phyloP scores from a whole-genome alignment of 2,888 invertebrate genomes.

The Athalia rosae region DNA sequence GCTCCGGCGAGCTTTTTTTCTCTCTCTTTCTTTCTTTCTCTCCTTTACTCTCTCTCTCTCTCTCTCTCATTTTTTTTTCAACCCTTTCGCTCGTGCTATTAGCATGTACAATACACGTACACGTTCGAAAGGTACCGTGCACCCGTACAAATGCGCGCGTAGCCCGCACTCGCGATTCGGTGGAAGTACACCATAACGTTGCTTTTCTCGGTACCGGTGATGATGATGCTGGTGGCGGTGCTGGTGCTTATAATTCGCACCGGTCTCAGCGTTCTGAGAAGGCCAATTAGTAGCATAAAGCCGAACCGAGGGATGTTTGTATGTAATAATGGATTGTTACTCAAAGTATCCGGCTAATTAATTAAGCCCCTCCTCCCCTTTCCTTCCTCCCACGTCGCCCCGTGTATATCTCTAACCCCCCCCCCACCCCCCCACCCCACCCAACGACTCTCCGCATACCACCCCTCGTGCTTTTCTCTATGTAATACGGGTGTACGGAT shows the following conservation, averaged over 20 bases:
- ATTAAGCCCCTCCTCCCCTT: constrained; percentile 69
- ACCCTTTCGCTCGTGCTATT: constrained; percentile 4
- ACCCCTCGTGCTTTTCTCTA: constrained; percentile 36
- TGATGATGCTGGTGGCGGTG: constrained; percentile 12
- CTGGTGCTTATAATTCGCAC: constrained; percentile 71
- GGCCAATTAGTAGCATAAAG: constrained; percentile 74
- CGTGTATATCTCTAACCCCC: constrained; percentile 50
- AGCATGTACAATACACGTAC: constrained; percentile 5
- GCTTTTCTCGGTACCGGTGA: neutral
- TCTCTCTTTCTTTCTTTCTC: constrained; percentile 28
- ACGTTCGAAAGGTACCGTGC: neutral
- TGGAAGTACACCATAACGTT: neutral
- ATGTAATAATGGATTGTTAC: constrained; percentile 74
- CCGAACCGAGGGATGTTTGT: constrained; percentile 69
- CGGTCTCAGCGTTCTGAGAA: constrained; percentile 64
- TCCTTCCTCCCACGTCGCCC: constrained; percentile 53
- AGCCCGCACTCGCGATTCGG: neutral
- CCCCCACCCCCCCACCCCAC: constrained; percentile 26
- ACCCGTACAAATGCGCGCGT: neutral
- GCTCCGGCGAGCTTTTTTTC: constrained; percentile 33
- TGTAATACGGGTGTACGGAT: neutral
- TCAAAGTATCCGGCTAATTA: constrained; percentile 74
- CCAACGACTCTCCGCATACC: constrained; percentile 45
- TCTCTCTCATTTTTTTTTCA: neutral
- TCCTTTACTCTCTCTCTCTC: neutral